Conservation (phyloP, 2,888 invertebrate genomes). For the Macrosiphum euphorbiae region DNA sequence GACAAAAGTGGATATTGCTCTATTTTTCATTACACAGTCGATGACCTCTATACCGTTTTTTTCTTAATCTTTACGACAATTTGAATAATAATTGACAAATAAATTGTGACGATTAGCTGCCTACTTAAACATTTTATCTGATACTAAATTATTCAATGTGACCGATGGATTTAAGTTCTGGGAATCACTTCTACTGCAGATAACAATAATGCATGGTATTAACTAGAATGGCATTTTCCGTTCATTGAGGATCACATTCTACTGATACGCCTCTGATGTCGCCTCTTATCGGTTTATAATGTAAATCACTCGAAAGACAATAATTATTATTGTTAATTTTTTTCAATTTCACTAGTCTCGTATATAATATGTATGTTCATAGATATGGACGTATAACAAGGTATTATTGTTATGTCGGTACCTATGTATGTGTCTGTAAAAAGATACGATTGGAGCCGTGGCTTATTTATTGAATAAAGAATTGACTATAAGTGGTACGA, state of each 20-base stretch:
- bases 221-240: neutral
- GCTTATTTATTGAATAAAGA: neutral
- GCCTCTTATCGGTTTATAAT: conserved; percentile 13
- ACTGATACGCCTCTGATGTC: conserved; percentile 33
- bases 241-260: neutral
- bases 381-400: neutral
- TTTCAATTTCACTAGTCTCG: neutral
- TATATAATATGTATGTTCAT: neutral
- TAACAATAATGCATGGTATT: conserved; percentile 20
- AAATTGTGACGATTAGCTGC: neutral
- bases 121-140: neutral
- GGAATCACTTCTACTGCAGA: neutral
- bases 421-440: neutral
- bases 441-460: neutral
- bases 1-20: neutral
- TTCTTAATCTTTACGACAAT: neutral
- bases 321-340: neutral
- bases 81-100: neutral
- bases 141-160: neutral
- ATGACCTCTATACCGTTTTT: neutral
- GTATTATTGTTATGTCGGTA: neutral
- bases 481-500: neutral
- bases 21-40: neutral
- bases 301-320: conserved; percentile 20
- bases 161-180: neutral